Base-by-base conservation (phyloP, 2,113 vertebrate genomes). In the Nibea albiflora region DNA sequence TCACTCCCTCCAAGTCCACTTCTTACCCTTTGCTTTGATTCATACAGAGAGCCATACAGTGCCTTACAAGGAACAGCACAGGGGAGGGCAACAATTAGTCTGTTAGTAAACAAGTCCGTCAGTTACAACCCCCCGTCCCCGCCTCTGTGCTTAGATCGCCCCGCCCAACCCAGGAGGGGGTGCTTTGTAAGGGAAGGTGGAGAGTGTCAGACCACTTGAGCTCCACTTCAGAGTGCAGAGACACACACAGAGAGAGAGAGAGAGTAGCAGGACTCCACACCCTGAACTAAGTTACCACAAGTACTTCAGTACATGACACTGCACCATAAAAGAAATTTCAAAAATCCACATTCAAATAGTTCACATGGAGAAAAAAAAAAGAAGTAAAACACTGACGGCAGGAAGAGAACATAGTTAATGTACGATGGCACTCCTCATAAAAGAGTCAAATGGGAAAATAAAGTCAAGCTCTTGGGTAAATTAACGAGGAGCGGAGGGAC, bases 131-230 rank as follows among this genome's bases (percentile, higher is more conserved):
- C 63, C 39, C 16, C 8, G 31, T 84, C 77, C 82, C 86, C 85
- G 87, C 92, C 91, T 85, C 63, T 11, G 83, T 60, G 81, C 92
- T 92, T 85, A 78, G 78, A 74, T 64, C 0, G 60, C 63, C 65
- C 90, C 88, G 78, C 93, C 90, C 89, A 81, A 11, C 91, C 77
- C 90, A 87, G 90, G 72, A 90, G 88, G 92, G 88, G 92, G 88
- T 90, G 88, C 90, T 93, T 93, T 94, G 89, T 93, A 66, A 89
- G 68, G 16, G 76, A 89, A 91, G 87, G 86, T 88, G 85, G 80
- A 89, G 80, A 90, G 86, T 92, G 90, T 92, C 87, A 87, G 85
- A 86, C 81, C 92, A 92, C 92, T 93, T 90, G 87, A 93, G 86
- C 66, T 68, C 88, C 90, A 92, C 91, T 93, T 92, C 62, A 89